Conservation (phyloP, 2,113 vertebrate species). For the Pyrgilauda ruficollis region DNA sequence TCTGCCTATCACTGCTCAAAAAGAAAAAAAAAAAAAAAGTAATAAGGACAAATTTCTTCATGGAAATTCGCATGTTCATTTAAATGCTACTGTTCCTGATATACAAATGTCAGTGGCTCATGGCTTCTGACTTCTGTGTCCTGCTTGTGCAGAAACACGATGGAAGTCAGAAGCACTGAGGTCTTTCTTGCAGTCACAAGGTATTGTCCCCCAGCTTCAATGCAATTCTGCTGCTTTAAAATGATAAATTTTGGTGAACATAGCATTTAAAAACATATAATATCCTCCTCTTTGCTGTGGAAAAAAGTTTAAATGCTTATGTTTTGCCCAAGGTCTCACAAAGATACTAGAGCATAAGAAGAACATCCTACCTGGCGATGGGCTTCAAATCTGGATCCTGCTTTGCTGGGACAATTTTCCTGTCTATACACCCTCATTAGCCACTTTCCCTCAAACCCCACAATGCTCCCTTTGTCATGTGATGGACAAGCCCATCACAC, state of each 20-base stretch:
- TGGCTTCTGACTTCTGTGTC: neutral
- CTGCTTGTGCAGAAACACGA: rapidly evolving
- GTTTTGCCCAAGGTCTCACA: neutral
- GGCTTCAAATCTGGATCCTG: neutral
- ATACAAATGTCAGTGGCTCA: neutral
- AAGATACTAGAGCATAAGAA: neutral
- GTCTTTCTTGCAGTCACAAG: neutral
- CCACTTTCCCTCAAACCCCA: neutral
- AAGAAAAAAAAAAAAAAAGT: neutral
- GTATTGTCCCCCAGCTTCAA: neutral
- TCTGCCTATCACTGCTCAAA: neutral
- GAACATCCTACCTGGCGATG: neutral
- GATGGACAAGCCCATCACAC: neutral
- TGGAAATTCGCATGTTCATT: neutral
- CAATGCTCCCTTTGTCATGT: neutral
- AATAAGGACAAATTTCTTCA: neutral
- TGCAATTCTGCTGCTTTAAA: neutral
- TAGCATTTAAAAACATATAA: neutral
- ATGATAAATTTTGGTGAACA: neutral
- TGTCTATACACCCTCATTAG: neutral
- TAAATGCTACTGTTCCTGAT: neutral
- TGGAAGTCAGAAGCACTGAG: neutral
- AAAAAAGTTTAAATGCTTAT: neutral
- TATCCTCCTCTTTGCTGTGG: neutral
- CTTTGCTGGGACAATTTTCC: neutral